Evolutionary conservation across 2,888 invertebrate species (phyloP).

Genomic region (Ptycholaimellus sp.): DNA sequence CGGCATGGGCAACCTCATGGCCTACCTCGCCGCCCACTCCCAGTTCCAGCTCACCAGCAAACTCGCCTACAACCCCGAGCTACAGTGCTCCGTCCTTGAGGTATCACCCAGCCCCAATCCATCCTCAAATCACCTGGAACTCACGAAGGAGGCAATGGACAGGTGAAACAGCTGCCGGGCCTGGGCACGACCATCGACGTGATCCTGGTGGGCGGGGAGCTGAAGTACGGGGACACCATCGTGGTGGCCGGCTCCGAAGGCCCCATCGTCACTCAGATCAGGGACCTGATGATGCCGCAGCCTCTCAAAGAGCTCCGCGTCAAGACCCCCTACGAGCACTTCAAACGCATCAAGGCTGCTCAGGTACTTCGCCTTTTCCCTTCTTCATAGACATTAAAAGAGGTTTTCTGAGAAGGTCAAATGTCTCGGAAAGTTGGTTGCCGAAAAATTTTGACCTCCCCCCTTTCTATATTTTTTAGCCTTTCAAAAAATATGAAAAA

Average conservation of each 20-base stretch:
- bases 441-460: no score
- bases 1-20: slow-evolving; percentile 88
- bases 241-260: slow-evolving; percentile 91
- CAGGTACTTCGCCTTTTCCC: no score
- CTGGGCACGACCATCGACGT: slow-evolving; percentile 95
- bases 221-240: slow-evolving; percentile 75
- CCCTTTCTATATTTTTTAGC: no score
- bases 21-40: slow-evolving; percentile 68
- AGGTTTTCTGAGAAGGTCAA: no score
- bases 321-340: slow-evolving; percentile 60
- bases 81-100: slow-evolving; percentile 42
- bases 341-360: slow-evolving; percentile 77
- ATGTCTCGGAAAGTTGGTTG: no score
- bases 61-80: slow-evolving; percentile 61
- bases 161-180: slow-evolving; percentile 81
- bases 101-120: slow-evolving; percentile 17
- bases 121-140: slow-evolving; percentile 1
- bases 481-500: no score
- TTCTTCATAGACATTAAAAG: no score
- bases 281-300: slow-evolving; percentile 86
- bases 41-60: slow-evolving; percentile 67
- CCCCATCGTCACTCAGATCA: slow-evolving; percentile 83
- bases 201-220: slow-evolving; percentile 81
- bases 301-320: slow-evolving; percentile 88
- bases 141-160: not conserved